Evolutionary conservation across 2,797 vertebrate genomes (phyloP), one percentile per base, ranked within the genome.

Genomic region (Manis pentadactyla): DNA sequence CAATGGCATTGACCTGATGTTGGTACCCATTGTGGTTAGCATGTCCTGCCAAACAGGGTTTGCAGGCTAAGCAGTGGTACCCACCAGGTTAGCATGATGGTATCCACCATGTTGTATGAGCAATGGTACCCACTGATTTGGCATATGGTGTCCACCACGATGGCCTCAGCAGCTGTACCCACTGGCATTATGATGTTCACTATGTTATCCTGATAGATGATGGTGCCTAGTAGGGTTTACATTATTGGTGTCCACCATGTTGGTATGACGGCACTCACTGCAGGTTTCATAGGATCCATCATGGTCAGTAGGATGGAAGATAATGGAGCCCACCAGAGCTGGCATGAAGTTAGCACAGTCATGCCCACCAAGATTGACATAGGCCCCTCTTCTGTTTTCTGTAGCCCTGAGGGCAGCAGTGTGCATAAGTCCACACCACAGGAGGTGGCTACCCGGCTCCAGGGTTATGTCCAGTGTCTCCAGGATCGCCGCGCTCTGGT

Each of bases 401-500:
- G 0, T 7, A 98, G 97, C 57, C 87, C 91, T 0, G 61, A 93
- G 63, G 96, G 95, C 79, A 96, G 96, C 77, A 96, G 97, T 14
- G 96, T 95, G 79, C 97, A 96, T 5, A 68, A 5, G 1, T 77
- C 96, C 37, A 93, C 74, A 0, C 61, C 37, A 1, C 90, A 78
- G 39, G 96, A 96, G 63, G 88, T 97, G 17, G 96, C 97, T 37
- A 77, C 95, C 18, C 97, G 93, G 66, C 98, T 99, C 55, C 98
- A 94, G 3, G 98, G 98, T 83, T 98, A 98, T 49, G 98, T 99
- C 13, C 92, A 94, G 83, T 95, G 51, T 21, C 98, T 99, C 79
- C 99, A 98, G 34, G 98, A 89, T 3, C 98, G 98, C 69, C 98
- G 99, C 69, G 98, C 98, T 2, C 98, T 99, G 0, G 96, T 99